Conservation (phyloP, 2,113 vertebrate genomes). For the Arvicanthis niloticus region DNA sequence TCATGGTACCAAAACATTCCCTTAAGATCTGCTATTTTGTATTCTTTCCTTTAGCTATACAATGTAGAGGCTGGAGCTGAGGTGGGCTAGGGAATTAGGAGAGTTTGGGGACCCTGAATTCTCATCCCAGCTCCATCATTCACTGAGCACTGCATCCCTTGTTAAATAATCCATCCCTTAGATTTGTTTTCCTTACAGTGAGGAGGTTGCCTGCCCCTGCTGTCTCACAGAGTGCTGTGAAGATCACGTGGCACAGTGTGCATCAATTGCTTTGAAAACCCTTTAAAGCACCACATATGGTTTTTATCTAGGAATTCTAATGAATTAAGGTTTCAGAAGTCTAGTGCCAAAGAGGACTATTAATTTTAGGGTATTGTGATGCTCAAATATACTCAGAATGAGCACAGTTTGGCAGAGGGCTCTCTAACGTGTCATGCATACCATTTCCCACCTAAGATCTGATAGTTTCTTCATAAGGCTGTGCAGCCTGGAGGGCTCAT, state of each 20-base stretch:
- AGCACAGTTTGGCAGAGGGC: constrained; percentile 12
- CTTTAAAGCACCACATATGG: neutral
- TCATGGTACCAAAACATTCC: neutral
- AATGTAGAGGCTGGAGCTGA: constrained; percentile 23
- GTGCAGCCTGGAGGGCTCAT: neutral
- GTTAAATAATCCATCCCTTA: neutral
- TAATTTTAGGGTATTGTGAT: constrained; percentile 45
- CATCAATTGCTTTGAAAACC: constrained; percentile 52
- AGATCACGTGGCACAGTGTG: constrained; percentile 12
- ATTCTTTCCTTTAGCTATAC: constrained; percentile 5
- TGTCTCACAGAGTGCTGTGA: neutral
- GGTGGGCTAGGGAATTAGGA: neutral
- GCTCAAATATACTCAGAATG: constrained; percentile 38
- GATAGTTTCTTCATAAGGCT: constrained; percentile 36
- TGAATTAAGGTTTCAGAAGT: constrained; percentile 39
- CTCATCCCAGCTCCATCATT: neutral
- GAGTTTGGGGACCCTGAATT: neutral
- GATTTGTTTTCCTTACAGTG: constrained; percentile 16
- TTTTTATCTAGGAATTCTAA: constrained; percentile 25
- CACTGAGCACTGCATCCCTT: neutral
- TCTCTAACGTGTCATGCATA: constrained; percentile 38
- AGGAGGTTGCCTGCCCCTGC: neutral
- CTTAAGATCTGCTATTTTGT: neutral
- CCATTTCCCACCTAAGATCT: constrained; percentile 40
- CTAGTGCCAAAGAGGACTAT: neutral